These are phyloP conservation scores for Piaya cayana DNA, from an alignment of 2,113 vertebrate genomes.

Conservation along the genomic window DNA sequence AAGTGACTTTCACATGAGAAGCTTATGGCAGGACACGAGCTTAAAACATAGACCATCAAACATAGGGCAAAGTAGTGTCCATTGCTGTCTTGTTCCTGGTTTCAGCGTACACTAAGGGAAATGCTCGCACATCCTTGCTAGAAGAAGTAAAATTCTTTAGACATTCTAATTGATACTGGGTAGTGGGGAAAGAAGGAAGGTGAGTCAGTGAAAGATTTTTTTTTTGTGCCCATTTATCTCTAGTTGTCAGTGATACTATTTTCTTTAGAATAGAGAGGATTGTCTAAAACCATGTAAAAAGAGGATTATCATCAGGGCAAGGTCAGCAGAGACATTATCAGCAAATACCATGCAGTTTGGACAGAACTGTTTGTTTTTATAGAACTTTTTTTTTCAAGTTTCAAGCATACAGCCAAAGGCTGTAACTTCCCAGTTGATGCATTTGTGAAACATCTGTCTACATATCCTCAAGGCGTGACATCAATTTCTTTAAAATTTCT, in stretches of 20 bases:
- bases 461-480: background rate
- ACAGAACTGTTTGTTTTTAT: background rate
- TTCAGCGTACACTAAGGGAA: background rate
- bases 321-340: background rate
- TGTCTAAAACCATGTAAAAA: background rate
- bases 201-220: background rate
- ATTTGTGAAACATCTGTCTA: background rate
- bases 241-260: background rate
- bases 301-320: background rate
- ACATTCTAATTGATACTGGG: background rate
- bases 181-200: background rate
- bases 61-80: fast-evolving
- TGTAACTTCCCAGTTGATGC: background rate
- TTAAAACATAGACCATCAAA: background rate
- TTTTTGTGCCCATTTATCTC: background rate
- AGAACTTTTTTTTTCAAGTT: background rate
- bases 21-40: background rate
- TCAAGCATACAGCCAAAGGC: background rate
- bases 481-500: background rate
- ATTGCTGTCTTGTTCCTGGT: fast-evolving
- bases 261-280: background rate
- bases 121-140: background rate
- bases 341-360: background rate
- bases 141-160: background rate
- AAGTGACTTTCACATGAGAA: background rate